A percentile compares a stretch with the other conserved stretches of the same genome.
Conservation (phyloP, 1,140 invertebrate species). For the Nasonia giraulti region DNA sequence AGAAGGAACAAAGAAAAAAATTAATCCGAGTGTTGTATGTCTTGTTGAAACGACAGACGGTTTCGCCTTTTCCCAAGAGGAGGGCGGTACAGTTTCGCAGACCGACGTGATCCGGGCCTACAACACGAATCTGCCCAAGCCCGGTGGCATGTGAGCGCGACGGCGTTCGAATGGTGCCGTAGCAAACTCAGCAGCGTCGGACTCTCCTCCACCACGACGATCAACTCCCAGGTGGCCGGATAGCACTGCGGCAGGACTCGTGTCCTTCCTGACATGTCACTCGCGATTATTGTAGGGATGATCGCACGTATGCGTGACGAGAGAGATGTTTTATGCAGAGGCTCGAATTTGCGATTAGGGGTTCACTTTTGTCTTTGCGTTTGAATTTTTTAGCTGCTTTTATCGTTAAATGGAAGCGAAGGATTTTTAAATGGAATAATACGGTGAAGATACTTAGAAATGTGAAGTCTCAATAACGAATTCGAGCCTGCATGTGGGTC, state of each 20-base stretch:
- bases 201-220: slow-evolving; percentile 1
- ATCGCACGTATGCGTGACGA: too few relatives aligned
- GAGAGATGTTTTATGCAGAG: too few relatives aligned
- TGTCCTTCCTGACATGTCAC: background rate
- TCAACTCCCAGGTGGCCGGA: slow-evolving; percentile 35
- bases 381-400: too few relatives aligned
- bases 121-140: slow-evolving; percentile 91
- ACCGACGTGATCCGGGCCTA: slow-evolving; percentile 94
- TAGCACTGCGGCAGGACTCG: background rate
- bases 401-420: background rate
- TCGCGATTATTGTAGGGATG: background rate
- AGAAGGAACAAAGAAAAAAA: background rate
- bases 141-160: slow-evolving; percentile 80
- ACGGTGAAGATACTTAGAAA: background rate
- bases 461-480: background rate
- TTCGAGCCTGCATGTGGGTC: background rate
- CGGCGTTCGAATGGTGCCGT: slow-evolving; percentile 28
- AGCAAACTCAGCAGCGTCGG: background rate
- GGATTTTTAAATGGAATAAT: background rate
- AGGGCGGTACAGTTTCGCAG: slow-evolving; percentile 94
- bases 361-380: too few relatives aligned
- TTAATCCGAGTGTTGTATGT: background rate
- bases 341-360: too few relatives aligned
- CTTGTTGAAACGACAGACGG: slow-evolving; percentile 83
- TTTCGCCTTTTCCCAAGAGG: slow-evolving; percentile 99